phyloP scores from a whole-genome alignment of 2,888 invertebrate genomes.

The Nephrotoma guestfalica region DNA sequence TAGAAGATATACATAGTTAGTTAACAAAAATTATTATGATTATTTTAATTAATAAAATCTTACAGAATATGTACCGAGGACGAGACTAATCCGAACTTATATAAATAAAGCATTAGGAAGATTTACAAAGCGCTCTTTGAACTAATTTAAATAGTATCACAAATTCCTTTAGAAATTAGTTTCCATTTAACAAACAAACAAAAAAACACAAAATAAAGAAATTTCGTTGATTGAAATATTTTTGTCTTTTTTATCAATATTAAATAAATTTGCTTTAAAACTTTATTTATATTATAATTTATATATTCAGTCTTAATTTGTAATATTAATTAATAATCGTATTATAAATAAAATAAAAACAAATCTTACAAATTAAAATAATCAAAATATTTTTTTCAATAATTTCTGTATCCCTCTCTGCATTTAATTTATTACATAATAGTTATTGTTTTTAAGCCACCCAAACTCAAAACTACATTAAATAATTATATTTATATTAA shows the following conservation, averaged over 20 bases:
- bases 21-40: not conserved
- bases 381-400: not conserved
- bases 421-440: not conserved
- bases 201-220: not conserved
- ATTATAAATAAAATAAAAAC: not conserved
- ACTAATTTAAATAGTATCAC: not conserved
- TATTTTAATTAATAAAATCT: not conserved
- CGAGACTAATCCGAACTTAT: not conserved
- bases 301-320: not conserved
- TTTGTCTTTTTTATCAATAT: too few species aligned
- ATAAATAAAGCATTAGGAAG: not conserved
- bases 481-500: not conserved
- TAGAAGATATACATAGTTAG: too few species aligned
- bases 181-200: not conserved
- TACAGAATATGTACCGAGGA: not conserved
- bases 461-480: not conserved
- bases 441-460: not conserved
- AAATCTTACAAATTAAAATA: not conserved
- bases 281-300: not conserved
- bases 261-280: not conserved
- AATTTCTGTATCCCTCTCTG: not conserved
- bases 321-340: not conserved
- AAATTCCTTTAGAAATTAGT: not conserved
- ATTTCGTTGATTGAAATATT: too few species aligned
- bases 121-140: not conserved